Percentiles rank a stretch among this genome's conserved stretches.
Conservation (phyloP, 2,888 invertebrate genomes). For the Tipula vernalis region DNA sequence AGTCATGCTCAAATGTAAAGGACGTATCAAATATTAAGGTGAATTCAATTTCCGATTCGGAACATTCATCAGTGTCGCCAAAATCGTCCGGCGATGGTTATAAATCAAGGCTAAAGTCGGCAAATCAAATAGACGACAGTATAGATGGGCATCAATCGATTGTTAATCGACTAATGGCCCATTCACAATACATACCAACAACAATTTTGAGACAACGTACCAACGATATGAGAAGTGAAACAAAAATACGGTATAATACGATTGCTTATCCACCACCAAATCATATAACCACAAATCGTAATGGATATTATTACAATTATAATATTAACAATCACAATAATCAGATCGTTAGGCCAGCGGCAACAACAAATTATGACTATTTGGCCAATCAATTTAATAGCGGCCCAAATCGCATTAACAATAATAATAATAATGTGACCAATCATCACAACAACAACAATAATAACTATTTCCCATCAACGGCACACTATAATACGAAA, state of each 20-base stretch:
- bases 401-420: too few relatives aligned
- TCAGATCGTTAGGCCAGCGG: background rate
- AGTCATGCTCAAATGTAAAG: conserved; percentile 22
- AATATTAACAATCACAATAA: background rate
- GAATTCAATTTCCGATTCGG: background rate
- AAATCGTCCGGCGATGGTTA: background rate
- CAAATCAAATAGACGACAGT: background rate
- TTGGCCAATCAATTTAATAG: background rate
- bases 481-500: background rate
- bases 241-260: background rate
- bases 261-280: conserved; percentile 1
- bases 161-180: conserved; percentile 17
- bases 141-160: conserved; percentile 16
- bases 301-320: background rate
- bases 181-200: conserved; percentile 14
- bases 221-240: background rate
- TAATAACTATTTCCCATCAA: background rate
- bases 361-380: background rate
- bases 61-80: background rate
- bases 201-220: background rate
- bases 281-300: background rate
- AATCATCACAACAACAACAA: background rate
- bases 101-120: background rate
- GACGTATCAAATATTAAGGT: background rate
- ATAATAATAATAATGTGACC: background rate